phyloP scores from a whole-genome alignment of 1,140 invertebrate genomes.

The Ruditapes philippinarum region DNA sequence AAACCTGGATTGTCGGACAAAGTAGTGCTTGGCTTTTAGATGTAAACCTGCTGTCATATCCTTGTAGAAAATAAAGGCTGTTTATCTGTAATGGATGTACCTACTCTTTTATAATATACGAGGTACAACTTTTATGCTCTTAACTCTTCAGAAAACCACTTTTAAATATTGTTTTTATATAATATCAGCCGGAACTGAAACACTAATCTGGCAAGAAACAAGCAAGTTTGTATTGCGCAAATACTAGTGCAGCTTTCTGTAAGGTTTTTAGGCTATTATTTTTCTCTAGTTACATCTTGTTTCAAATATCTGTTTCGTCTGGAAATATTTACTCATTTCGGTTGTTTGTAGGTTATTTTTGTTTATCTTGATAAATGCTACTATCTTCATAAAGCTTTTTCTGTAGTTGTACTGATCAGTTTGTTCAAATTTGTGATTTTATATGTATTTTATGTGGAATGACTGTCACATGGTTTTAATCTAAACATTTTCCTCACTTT shows the following conservation, averaged over 20 bases:
- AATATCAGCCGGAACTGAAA: background rate
- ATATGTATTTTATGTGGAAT: background rate
- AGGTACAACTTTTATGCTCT: too few relatives aligned
- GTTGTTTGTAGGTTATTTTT: background rate
- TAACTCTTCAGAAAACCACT: background rate
- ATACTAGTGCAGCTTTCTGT: background rate
- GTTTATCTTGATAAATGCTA: too few relatives aligned
- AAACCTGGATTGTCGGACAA: too few relatives aligned
- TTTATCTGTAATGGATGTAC: too few relatives aligned
- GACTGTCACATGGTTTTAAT: slow-evolving; percentile 3
- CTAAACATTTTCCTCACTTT: too few relatives aligned
- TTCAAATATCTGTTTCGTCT: too few relatives aligned
- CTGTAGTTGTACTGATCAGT: background rate
- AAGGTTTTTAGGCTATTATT: too few relatives aligned
- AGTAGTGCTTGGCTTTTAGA: slow-evolving; percentile 18
- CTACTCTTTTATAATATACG: too few relatives aligned
- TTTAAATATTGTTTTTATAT: background rate
- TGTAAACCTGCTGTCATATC: background rate
- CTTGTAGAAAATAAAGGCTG: background rate
- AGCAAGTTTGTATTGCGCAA: background rate
- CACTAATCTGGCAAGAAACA: background rate
- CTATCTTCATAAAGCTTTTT: background rate
- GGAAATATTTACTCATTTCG: too few relatives aligned
- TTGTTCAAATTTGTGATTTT: background rate
- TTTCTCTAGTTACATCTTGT: too few relatives aligned